phyloP scores from a whole-genome alignment of 2,888 invertebrate genomes.

The Philhelius pedissequus region DNA sequence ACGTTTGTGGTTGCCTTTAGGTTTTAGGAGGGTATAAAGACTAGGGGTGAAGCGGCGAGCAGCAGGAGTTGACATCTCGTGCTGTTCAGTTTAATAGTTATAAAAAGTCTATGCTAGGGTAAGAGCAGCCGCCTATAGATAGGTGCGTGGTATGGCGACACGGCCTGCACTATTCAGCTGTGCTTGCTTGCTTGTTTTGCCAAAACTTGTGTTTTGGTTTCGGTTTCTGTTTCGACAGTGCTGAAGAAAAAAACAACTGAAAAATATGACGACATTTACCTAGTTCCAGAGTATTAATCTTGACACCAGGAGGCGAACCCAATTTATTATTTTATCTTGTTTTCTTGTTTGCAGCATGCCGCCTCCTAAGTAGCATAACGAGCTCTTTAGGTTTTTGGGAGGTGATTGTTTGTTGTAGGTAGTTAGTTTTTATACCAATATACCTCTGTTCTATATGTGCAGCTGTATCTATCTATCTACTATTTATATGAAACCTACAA shows the following conservation, averaged over 20 bases:
- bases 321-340: conserved; percentile 20
- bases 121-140: conserved; percentile 15
- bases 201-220: conserved; percentile 13
- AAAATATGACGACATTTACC: conserved; percentile 53
- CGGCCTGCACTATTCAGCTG: conserved; percentile 45
- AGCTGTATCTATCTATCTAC: conserved; percentile 10
- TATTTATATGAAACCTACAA: background rate
- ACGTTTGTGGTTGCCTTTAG: conserved; percentile 18
- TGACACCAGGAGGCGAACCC: conserved; percentile 62
- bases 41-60: background rate
- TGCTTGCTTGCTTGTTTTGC: conserved; percentile 8
- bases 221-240: background rate
- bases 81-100: conserved; percentile 15
- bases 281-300: conserved; percentile 53
- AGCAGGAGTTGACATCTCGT: conserved; percentile 54
- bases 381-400: conserved; percentile 9
- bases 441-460: background rate
- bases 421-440: background rate
- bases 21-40: background rate
- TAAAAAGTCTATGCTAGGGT: conserved; percentile 6
- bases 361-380: conserved; percentile 25
- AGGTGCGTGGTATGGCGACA: conserved; percentile 28
- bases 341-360: background rate
- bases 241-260: conserved; percentile 21
- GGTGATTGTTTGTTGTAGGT: conserved; percentile 26